A percentile compares a stretch with the other conserved stretches of the same genome.
Evolutionary conservation across 2,113 vertebrate genomes (phyloP).

Genomic region (Gila orcuttii): DNA sequence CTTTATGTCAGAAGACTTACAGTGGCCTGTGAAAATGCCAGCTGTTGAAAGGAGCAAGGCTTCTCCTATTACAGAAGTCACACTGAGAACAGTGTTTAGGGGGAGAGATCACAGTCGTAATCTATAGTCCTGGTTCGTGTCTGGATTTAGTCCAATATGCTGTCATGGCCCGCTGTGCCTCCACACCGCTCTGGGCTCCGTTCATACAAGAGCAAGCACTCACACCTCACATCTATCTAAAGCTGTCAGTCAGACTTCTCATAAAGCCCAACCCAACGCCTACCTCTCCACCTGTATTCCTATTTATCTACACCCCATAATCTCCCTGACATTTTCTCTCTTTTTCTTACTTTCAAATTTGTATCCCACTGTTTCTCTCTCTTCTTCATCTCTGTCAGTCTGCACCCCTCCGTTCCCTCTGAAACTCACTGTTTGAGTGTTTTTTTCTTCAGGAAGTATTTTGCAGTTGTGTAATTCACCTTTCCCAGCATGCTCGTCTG

Average conservation of each 20-base stretch:
- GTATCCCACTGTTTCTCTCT: background rate
- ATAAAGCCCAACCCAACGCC: slow-evolving; percentile 1
- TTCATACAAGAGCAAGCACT: slow-evolving; percentile 35
- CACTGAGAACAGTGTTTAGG: slow-evolving; percentile 9
- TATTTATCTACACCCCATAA: slow-evolving; percentile 3
- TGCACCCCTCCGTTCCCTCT: slow-evolving; percentile 20
- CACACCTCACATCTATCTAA: slow-evolving; percentile 33
- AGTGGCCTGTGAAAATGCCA: slow-evolving; percentile 23
- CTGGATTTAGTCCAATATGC: slow-evolving; percentile 59
- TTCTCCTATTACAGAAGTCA: slow-evolving; percentile 30
- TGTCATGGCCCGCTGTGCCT: slow-evolving; percentile 40
- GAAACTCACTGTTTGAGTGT: slow-evolving; percentile 4
- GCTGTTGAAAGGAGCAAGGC: slow-evolving; percentile 42
- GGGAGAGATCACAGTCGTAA: slow-evolving; percentile 63
- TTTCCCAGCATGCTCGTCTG: slow-evolving; percentile 12
- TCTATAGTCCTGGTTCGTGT: slow-evolving; percentile 68
- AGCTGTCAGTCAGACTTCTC: slow-evolving; percentile 37
- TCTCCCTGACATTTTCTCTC: slow-evolving; percentile 36
- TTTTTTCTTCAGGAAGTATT: slow-evolving; percentile 4
- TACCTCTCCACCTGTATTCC: background rate
- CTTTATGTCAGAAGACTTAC: background rate
- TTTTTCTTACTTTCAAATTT: background rate
- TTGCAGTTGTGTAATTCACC: slow-evolving; percentile 26
- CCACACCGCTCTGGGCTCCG: slow-evolving; percentile 8
- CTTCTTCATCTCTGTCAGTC: slow-evolving; percentile 28